Conservation (phyloP, 2,797 vertebrate species). For the Pseudochromis fuscus region DNA sequence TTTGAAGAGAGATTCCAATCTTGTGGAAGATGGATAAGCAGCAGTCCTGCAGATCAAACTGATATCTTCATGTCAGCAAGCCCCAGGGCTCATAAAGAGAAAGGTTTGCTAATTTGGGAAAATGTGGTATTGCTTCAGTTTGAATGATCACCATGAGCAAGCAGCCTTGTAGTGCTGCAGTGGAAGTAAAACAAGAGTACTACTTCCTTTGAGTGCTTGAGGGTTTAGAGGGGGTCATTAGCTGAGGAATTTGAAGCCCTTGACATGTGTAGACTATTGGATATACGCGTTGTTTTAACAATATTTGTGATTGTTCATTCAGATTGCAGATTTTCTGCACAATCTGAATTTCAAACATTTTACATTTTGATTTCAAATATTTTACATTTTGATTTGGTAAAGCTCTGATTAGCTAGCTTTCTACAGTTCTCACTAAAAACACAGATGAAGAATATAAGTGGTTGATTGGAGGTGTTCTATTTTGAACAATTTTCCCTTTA, state of each 20-base stretch:
- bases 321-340: constrained; percentile 1
- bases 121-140: constrained; percentile 19
- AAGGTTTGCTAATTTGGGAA: constrained; percentile 59
- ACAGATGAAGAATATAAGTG: constrained; percentile 32
- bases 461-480: constrained; percentile 63
- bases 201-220: neutral
- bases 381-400: neutral
- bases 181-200: constrained; percentile 6
- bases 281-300: constrained; percentile 21
- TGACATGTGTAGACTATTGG: constrained; percentile 6
- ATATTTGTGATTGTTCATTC: constrained; percentile 11
- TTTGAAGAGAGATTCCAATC: constrained; percentile 80
- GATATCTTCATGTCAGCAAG: constrained; percentile 70
- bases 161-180: neutral
- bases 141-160: neutral
- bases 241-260: constrained; percentile 37
- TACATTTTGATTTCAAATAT: neutral
- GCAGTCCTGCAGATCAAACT: constrained; percentile 54
- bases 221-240: constrained; percentile 18
- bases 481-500: constrained; percentile 81
- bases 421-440: constrained; percentile 16
- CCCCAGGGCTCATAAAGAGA: constrained; percentile 40
- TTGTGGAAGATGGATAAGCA: constrained; percentile 72
- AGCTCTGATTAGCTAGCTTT: constrained; percentile 10
- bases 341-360: neutral